Evolutionary conservation across 2,113 vertebrate species (phyloP).

Genomic region (Tautogolabrus adspersus): DNA sequence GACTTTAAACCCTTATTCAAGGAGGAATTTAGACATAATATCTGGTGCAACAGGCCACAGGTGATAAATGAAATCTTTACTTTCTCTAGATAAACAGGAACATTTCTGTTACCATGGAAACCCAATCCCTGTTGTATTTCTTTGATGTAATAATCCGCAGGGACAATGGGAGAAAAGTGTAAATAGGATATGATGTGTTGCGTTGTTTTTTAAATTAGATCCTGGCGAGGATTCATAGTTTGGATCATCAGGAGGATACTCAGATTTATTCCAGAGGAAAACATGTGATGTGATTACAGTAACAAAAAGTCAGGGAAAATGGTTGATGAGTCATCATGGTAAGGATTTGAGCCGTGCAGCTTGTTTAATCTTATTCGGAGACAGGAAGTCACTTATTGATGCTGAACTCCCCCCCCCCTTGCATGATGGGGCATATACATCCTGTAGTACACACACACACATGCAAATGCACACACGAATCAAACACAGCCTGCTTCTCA

Average conservation of each 20-base stretch:
- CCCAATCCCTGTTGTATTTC: slow-evolving; percentile 45
- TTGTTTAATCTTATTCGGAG: slow-evolving; percentile 58
- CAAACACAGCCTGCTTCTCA: slow-evolving; percentile 63
- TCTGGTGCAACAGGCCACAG: not conserved
- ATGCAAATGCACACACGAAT: slow-evolving; percentile 53
- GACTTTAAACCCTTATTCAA: not conserved
- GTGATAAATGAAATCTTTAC: slow-evolving; percentile 51
- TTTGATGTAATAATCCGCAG: slow-evolving; percentile 50
- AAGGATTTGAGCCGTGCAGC: slow-evolving; percentile 49
- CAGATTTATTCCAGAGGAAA: slow-evolving; percentile 3
- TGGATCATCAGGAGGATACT: slow-evolving; percentile 11
- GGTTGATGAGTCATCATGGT: slow-evolving; percentile 31
- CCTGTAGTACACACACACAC: slow-evolving; percentile 39
- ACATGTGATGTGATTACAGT: slow-evolving; percentile 12
- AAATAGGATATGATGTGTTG: slow-evolving; percentile 39
- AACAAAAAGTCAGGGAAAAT: slow-evolving; percentile 15
- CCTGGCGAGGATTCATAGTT: not conserved
- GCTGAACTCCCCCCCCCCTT: slow-evolving; percentile 26
- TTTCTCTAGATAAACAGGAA: slow-evolving; percentile 29
- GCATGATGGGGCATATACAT: slow-evolving; percentile 43
- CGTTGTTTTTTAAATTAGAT: slow-evolving; percentile 32
- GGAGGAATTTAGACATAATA: not conserved
- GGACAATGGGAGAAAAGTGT: slow-evolving; percentile 31
- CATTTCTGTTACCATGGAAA: slow-evolving; percentile 65
- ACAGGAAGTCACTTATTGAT: slow-evolving; percentile 59